Evolutionary conservation across 2,797 vertebrate species (phyloP), one percentile per base, ranked within the genome.

Genomic region (Menidia menidia): DNA sequence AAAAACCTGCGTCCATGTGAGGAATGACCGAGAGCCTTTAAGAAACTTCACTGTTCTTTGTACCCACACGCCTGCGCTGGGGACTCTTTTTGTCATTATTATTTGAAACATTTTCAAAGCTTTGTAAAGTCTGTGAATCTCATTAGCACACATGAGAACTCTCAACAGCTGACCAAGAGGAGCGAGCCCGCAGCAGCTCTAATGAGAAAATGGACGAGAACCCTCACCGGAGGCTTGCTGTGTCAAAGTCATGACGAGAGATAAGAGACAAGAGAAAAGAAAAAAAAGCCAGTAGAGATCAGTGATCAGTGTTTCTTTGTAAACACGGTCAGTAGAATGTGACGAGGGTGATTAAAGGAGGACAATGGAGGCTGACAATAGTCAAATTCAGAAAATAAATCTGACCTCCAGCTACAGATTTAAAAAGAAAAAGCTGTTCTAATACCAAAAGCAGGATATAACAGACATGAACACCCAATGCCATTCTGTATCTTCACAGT

Each of bases 11-110:
- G 61, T 52, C 61, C 70, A 54, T 64, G 59, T 53, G 75, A 51
- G 50, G 55, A 80, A 61, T 64, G 71, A 71, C 48, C 50, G 56
- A 73, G 74, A 9, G 2, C 52, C 77, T 43, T n/a, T 75, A 68
- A 72, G 78, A 74, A 74, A 76, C 80, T 61, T 48, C 69, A 0
- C 61, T 25, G 57, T 71, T 80, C 77, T 83, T 71, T 81, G 68
- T 63, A 52, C 60, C 65, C 78, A 69, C 85, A 68, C 66, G 60
- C 16, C 11, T 10, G n/a, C 73, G 58, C 53, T 48, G 7, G 64
- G 61, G 10, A 35, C 71, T 43, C 61, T 60, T 50, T 51, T 18
- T 11, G n/a, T 42, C 42, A 25, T 79, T 74, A 65, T 45, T 11
- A 32, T 53, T 59, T 18, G 16, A 79, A 71, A 44, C 44, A 45